Conservation (phyloP, 2,888 invertebrate species). For the Sepioteuthis lessoniana region DNA sequence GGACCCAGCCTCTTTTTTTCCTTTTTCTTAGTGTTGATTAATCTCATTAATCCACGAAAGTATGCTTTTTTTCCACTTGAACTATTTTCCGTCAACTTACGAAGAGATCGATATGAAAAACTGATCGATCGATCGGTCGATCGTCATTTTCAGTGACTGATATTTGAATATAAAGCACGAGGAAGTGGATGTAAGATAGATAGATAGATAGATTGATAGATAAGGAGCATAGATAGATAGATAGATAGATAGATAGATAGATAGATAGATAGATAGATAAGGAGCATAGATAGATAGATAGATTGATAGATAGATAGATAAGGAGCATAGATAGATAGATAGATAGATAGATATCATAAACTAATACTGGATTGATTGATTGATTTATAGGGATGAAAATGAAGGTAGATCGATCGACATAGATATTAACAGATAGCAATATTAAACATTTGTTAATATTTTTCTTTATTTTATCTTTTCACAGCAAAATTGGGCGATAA, state of each 20-base stretch:
- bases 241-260: not conserved
- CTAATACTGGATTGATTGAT: not conserved
- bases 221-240: not conserved
- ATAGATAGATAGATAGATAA: not conserved
- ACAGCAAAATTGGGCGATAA: not conserved
- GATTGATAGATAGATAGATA: not conserved
- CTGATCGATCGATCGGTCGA: not conserved
- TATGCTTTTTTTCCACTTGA: too few relatives aligned
- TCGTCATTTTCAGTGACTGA: not conserved
- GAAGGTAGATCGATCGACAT: not conserved
- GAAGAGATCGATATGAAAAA: too few relatives aligned
- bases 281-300: not conserved
- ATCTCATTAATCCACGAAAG: too few relatives aligned
- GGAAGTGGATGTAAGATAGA: not conserved
- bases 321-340: not conserved
- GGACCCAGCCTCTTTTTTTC: too few relatives aligned
- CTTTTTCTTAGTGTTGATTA: too few relatives aligned
- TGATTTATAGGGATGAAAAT: not conserved
- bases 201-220: not conserved
- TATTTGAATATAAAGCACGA: not conserved
- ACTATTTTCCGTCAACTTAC: too few relatives aligned
- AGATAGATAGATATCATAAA: not conserved
- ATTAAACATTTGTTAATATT: constrained; percentile 6
- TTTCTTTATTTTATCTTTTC: not conserved
- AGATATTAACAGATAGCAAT: not conserved